Evolutionary conservation across 1,140 invertebrate genomes (phyloP).

Genomic region (Chymomyza costata): DNA sequence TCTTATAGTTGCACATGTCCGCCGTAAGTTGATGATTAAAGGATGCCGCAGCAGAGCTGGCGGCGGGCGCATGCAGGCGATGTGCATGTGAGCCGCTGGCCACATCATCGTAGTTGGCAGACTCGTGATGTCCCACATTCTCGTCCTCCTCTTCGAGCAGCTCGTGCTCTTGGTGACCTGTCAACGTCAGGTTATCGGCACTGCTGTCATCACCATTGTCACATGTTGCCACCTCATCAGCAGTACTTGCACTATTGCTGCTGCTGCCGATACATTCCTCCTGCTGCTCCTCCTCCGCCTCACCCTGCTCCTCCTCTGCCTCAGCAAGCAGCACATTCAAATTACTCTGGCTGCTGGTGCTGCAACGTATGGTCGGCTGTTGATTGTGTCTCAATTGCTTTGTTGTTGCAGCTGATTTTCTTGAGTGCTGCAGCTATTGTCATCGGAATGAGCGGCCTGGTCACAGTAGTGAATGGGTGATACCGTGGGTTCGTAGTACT

Average conservation of each 20-base stretch:
- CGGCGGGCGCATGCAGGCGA: conserved; percentile 38
- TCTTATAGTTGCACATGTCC: conserved; percentile 74
- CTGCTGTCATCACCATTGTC: not conserved
- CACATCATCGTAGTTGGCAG: conserved; percentile 31
- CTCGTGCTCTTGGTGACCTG: conserved; percentile 2
- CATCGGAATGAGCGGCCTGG: conserved; percentile 58
- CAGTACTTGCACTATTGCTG: not conserved
- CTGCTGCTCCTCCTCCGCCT: conserved; percentile 6
- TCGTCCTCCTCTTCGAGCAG: conserved; percentile 4
- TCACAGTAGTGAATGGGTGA: conserved; percentile 71
- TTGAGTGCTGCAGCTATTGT: conserved; percentile 43
- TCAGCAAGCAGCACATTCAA: conserved; percentile 52
- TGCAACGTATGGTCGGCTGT: conserved; percentile 57
- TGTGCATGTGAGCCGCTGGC: conserved; percentile 45
- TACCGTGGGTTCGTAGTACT: conserved; percentile 46
- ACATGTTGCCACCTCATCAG: not conserved
- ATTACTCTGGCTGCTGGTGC: conserved; percentile 66
- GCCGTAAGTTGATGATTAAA: conserved; percentile 73
- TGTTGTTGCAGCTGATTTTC: conserved; percentile 5
- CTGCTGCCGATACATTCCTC: not conserved
- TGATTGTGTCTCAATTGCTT: conserved; percentile 30
- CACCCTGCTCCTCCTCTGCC: conserved; percentile 6
- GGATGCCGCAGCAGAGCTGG: conserved; percentile 29
- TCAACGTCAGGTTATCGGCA: not conserved
- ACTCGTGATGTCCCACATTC: too few relatives aligned